These are phyloP conservation scores for Urocynchramus pylzowi DNA, from an alignment of 2,113 vertebrate species.

Conservation along the genomic window DNA sequence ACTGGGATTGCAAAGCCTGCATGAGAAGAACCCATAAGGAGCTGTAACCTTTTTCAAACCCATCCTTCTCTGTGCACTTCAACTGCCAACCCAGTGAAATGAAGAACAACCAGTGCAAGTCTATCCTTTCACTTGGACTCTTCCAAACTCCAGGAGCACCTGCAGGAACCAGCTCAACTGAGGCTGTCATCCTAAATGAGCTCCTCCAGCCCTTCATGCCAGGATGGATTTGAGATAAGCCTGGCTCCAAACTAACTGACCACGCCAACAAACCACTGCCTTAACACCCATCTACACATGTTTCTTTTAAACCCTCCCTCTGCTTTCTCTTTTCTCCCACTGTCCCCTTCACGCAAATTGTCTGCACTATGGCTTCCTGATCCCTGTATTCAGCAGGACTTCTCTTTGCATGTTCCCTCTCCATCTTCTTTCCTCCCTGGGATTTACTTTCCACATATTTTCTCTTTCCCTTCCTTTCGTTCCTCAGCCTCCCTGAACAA, in stretches of 20 bases:
- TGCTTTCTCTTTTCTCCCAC: background rate
- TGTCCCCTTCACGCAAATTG: background rate
- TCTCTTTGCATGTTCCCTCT: background rate
- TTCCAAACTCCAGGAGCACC: background rate
- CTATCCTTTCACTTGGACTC: background rate
- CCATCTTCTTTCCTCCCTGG: background rate
- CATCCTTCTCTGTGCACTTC: background rate
- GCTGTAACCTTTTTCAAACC: background rate
- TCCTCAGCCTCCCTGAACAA: background rate
- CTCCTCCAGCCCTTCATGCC: background rate
- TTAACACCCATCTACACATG: background rate
- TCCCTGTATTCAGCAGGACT: background rate
- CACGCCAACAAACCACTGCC: background rate
- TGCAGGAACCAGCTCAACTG: background rate
- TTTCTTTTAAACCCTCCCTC: background rate
- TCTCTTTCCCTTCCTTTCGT: background rate
- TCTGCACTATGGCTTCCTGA: fast-evolving
- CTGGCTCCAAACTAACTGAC: background rate
- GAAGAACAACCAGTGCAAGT: fast-evolving
- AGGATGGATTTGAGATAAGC: background rate
- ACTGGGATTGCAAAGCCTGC: background rate
- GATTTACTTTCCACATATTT: background rate
- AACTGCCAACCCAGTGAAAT: background rate
- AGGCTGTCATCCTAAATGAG: background rate
- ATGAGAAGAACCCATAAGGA: background rate